Evolutionary conservation across 2,888 invertebrate species (phyloP).

Genomic region (Drosophila gaucha): DNA sequence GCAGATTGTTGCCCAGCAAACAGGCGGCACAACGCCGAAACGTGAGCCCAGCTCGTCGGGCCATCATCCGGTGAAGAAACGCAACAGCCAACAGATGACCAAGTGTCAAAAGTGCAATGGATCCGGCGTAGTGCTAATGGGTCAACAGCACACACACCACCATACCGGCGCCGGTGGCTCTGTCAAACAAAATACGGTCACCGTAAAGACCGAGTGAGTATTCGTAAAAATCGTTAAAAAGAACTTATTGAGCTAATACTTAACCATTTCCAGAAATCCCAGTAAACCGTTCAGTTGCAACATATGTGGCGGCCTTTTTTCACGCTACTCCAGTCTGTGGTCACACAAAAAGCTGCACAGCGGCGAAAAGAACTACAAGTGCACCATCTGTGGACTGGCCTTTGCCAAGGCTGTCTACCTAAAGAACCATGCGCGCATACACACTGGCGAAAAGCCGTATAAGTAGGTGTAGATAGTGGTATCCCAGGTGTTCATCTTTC

Average conservation of each 20-base stretch:
- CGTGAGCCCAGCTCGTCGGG: constrained; percentile 82
- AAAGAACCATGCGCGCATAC: constrained; percentile 94
- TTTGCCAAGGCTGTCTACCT: constrained; percentile 96
- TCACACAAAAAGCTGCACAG: constrained; percentile 95
- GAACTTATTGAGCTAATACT: constrained; percentile 15
- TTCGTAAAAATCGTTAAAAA: neutral
- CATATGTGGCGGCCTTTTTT: constrained; percentile 93
- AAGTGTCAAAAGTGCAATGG: constrained; percentile 96
- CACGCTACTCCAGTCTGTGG: constrained; percentile 94
- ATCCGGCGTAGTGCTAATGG: constrained; percentile 90
- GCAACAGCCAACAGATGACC: constrained; percentile 91
- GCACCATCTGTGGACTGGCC: constrained; percentile 93
- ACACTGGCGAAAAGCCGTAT: constrained; percentile 94
- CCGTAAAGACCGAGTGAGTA: constrained; percentile 83
- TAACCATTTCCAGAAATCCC: constrained; percentile 85
- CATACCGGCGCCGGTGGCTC: constrained; percentile 61
- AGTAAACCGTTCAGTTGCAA: constrained; percentile 94
- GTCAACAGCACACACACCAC: constrained; percentile 61
- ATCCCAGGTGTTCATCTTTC: neutral
- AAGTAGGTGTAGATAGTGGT: constrained; percentile 86
- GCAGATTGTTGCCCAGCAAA: constrained; percentile 75
- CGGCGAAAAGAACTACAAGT: constrained; percentile 93
- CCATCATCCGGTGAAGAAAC: constrained; percentile 92
- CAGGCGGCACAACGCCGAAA: constrained; percentile 66
- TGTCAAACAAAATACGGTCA: constrained; percentile 69